phyloP scores from a whole-genome alignment of 2,888 invertebrate genomes.

The Saturnia pavonia region DNA sequence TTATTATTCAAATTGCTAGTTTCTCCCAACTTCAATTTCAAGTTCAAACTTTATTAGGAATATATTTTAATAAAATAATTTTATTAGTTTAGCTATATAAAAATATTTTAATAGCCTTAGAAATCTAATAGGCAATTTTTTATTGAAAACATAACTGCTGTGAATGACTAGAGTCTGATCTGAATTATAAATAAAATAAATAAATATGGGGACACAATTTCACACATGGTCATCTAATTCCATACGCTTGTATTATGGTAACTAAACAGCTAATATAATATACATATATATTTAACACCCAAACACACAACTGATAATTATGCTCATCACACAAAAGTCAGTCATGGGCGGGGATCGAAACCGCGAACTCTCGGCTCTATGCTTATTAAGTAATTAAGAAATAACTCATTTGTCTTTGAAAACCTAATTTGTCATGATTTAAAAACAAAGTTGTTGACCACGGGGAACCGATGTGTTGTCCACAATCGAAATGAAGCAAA shows the following conservation, averaged over 20 bases:
- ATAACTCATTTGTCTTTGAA: not conserved
- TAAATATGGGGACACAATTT: too few relatives aligned
- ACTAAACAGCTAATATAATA: too few relatives aligned
- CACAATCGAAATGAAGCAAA: conserved; percentile 74
- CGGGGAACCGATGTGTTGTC: conserved; percentile 45
- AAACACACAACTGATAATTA: too few relatives aligned
- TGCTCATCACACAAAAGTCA: too few relatives aligned
- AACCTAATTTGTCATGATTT: not conserved
- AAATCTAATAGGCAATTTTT: not conserved
- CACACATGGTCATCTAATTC: too few relatives aligned
- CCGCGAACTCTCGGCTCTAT: too few relatives aligned
- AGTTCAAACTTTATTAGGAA: not conserved
- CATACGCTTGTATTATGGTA: too few relatives aligned
- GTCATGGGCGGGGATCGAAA: too few relatives aligned
- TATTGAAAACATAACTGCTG: too few relatives aligned
- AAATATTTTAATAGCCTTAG: not conserved
- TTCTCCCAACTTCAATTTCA: not conserved
- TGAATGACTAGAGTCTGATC: too few relatives aligned
- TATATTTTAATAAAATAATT: not conserved
- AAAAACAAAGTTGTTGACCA: conserved; percentile 5
- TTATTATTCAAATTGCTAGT: conserved; percentile 8
- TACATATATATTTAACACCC: too few relatives aligned
- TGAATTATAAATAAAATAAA: too few relatives aligned
- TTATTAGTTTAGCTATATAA: not conserved
- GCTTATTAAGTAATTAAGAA: not conserved